Evolutionary conservation across 2,113 vertebrate species (phyloP).

Genomic region (Loxodonta africana): DNA sequence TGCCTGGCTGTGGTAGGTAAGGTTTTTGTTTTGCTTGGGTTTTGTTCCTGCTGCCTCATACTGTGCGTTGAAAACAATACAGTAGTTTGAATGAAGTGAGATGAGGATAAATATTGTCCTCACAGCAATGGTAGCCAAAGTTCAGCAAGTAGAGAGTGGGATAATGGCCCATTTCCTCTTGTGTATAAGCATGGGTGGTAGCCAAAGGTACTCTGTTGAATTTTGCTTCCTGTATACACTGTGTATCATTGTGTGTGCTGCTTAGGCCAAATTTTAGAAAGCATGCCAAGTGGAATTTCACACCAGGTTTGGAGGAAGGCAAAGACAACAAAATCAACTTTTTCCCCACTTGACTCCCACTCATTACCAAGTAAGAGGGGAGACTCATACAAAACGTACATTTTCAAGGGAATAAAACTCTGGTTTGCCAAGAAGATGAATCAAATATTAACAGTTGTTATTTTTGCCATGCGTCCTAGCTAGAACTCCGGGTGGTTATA

Average conservation of each 20-base stretch:
- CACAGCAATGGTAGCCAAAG: conserved; percentile 67
- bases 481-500: neutral
- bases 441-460: neutral
- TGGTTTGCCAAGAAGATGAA: conserved; percentile 24
- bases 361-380: neutral
- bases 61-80: conserved; percentile 74
- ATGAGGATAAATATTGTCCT: conserved; percentile 75
- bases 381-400: neutral
- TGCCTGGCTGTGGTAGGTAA: conserved; percentile 62
- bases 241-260: conserved; percentile 57
- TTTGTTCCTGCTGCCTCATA: conserved; percentile 69
- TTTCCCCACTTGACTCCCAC: conserved; percentile 6
- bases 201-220: conserved; percentile 77
- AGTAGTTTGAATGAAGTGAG: conserved; percentile 71
- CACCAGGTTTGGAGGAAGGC: conserved; percentile 61
- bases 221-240: conserved; percentile 76
- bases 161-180: conserved; percentile 68
- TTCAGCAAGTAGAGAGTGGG: conserved; percentile 70
- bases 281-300: conserved; percentile 78
- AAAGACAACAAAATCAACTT: conserved; percentile 47
- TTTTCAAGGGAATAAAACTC: neutral
- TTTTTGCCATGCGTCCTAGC: conserved; percentile 3
- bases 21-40: conserved; percentile 67
- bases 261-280: conserved; percentile 66
- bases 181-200: conserved; percentile 64